phyloP scores from a whole-genome alignment of 1,140 invertebrate genomes.

The Dinoponera quadriceps region DNA sequence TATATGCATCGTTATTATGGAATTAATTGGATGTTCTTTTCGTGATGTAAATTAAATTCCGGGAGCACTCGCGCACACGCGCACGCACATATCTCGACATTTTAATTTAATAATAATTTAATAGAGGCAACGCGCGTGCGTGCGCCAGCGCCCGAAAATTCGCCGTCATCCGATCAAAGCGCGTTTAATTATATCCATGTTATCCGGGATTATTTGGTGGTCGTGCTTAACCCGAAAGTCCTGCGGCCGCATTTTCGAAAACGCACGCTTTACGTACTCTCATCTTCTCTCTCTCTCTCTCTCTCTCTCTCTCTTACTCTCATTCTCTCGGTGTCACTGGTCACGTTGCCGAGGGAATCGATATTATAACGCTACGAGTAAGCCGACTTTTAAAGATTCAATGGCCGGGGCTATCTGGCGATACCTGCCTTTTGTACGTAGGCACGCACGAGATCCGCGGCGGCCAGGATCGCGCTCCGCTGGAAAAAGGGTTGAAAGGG shows the following conservation, averaged over 20 bases:
- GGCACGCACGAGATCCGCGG: conserved; percentile 7
- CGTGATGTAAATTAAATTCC: conserved; percentile 57
- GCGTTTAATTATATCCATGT: conserved; percentile 58
- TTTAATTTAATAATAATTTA: conserved; percentile 63
- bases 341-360: conserved; percentile 2
- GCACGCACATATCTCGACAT: conserved; percentile 32
- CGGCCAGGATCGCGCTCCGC: conserved; percentile 7
- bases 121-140: conserved; percentile 12
- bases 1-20: conserved; percentile 46
- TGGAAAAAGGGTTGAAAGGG: conserved; percentile 73
- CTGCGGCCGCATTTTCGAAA: conserved; percentile 39
- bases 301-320: too few species aligned
- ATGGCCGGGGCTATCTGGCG: conserved; percentile 61
- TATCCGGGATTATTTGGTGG: conserved; percentile 55
- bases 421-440: conserved; percentile 64
- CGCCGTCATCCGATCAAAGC: conserved; percentile 56
- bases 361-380: conserved; percentile 43
- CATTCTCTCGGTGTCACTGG: not conserved
- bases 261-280: not conserved
- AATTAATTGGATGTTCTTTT: conserved; percentile 56
- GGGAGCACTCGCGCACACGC: conserved; percentile 12
- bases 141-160: conserved; percentile 31
- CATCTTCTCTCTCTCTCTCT: too few species aligned
- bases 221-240: conserved; percentile 54
- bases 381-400: conserved; percentile 69